Percentiles rank a stretch among this genome's conserved stretches.
Evolutionary conservation across 2,888 invertebrate genomes (phyloP).

Genomic region (Zhuqinia jingwanae): DNA sequence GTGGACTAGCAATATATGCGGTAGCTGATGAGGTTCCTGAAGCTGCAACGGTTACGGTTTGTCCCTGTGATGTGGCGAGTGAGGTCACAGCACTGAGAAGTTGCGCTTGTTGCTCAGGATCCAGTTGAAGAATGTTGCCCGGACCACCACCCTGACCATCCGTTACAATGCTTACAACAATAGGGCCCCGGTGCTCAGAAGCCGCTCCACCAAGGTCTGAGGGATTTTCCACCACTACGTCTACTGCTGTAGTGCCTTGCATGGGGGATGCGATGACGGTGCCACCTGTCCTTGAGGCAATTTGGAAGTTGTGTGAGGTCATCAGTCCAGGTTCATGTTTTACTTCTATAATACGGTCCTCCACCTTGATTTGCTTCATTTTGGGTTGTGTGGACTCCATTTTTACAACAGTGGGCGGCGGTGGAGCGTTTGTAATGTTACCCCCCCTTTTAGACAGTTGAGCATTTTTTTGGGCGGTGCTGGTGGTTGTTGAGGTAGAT

Average conservation of each 20-base stretch:
- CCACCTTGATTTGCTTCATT: conserved; percentile 58
- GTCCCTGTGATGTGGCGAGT: conserved; percentile 53
- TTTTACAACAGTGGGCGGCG: conserved; percentile 15
- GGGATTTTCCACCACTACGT: conserved; percentile 65
- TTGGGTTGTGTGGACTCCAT: conserved; percentile 10
- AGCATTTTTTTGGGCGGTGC: conserved; percentile 11
- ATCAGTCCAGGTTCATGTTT: conserved; percentile 53
- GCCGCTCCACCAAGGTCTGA: conserved; percentile 27
- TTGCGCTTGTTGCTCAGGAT: conserved; percentile 66
- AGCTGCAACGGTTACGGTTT: conserved; percentile 47
- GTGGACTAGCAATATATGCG: conserved; percentile 43
- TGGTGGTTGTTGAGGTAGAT: background rate
- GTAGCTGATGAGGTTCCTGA: conserved; percentile 13
- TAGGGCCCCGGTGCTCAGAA: conserved; percentile 55
- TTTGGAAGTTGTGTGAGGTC: background rate
- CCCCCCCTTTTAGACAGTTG: conserved; percentile 9
- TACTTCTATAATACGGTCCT: conserved; percentile 39
- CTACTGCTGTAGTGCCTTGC: conserved; percentile 62
- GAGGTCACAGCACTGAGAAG: conserved; percentile 60
- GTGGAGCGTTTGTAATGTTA: background rate
- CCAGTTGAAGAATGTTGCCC: conserved; percentile 58
- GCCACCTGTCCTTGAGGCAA: background rate
- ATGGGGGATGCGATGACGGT: conserved; percentile 34
- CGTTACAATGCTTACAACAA: conserved; percentile 70
- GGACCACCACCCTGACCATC: conserved; percentile 55